Evolutionary conservation across 2,113 vertebrate species (phyloP).

Genomic region (Pelobates fuscus): DNA sequence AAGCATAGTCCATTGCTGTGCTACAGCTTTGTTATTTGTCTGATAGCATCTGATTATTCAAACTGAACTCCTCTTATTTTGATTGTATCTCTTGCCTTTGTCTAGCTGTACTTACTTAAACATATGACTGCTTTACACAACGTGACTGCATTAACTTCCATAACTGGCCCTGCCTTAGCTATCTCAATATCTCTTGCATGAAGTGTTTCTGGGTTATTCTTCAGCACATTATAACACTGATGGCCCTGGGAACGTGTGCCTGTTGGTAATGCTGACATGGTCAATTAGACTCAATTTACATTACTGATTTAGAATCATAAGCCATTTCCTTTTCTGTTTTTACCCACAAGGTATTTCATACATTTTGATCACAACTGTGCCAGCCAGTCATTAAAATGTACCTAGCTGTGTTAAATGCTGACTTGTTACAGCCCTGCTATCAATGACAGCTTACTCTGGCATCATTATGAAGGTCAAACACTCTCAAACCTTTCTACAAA

Average conservation of each 20-base stretch:
- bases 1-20: too few relatives aligned
- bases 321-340: neutral
- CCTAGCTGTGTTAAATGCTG: slow-evolving; percentile 4
- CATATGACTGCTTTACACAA: too few relatives aligned
- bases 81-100: too few relatives aligned
- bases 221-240: neutral
- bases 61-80: too few relatives aligned
- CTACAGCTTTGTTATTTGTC: too few relatives aligned
- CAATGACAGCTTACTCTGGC: neutral
- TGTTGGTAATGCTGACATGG: neutral
- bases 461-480: neutral
- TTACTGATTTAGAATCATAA: neutral
- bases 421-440: neutral
- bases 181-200: neutral
- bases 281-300: slow-evolving; percentile 5
- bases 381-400: neutral
- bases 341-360: slow-evolving; percentile 2
- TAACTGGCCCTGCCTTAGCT: neutral
- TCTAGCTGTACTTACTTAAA: too few relatives aligned
- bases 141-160: neutral
- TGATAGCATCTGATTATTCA: too few relatives aligned
- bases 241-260: neutral
- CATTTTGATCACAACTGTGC: neutral
- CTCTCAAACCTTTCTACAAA: neutral
- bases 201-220: neutral